A percentile compares a stretch with the other conserved stretches of the same genome.
Conservation (phyloP, 2,113 vertebrate species). For the Nyctereutes procyonoides region DNA sequence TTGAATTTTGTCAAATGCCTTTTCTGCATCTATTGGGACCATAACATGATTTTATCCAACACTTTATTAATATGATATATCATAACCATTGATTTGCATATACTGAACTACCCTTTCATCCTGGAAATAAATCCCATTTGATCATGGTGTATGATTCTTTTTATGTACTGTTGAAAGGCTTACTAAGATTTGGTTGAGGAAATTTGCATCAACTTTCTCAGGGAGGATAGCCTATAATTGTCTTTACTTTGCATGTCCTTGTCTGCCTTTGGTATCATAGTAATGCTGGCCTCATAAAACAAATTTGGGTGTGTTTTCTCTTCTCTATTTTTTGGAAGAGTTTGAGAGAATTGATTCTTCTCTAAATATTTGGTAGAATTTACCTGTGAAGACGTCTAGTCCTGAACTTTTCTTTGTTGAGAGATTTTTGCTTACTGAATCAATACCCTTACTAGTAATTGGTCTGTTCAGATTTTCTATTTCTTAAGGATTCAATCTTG, state of each 20-base stretch:
- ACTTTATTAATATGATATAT: background rate
- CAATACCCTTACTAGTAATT: background rate
- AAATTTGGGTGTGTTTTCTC: background rate
- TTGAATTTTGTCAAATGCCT: background rate
- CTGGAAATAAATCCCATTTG: background rate
- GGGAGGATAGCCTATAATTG: background rate
- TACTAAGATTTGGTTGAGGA: background rate
- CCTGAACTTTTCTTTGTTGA: background rate
- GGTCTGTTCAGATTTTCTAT: background rate
- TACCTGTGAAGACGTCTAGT: background rate
- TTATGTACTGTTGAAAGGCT: background rate
- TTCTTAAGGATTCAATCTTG: background rate
- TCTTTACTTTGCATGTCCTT: background rate
- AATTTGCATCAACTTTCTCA: background rate
- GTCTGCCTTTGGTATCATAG: background rate
- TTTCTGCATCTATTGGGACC: background rate
- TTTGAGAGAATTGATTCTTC: background rate
- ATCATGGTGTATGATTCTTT: background rate
- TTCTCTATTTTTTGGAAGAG: background rate
- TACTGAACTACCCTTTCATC: background rate
- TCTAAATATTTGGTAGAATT: slow-evolving; percentile 2
- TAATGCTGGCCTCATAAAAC: background rate
- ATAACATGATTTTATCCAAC: background rate
- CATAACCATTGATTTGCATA: background rate
- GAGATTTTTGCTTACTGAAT: background rate